Percentiles rank a stretch among this genome's conserved stretches.
Conservation (phyloP, 1,140 invertebrate species). For the Aricia agestis region DNA sequence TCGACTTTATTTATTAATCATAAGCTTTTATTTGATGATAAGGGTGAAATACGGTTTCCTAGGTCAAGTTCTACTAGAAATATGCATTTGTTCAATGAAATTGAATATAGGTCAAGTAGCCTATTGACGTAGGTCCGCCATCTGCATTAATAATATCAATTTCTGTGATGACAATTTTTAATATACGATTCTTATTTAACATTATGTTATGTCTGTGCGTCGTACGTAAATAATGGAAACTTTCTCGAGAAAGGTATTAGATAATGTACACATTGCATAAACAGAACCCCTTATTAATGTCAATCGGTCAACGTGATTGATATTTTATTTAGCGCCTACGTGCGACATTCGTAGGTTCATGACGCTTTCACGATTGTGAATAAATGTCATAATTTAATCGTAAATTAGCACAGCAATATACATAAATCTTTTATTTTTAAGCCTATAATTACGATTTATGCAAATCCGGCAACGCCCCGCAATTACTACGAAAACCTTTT, state of each 20-base stretch:
- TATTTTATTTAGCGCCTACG: slow-evolving; percentile 4
- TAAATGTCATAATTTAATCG: neutral
- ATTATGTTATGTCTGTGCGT: too few species aligned
- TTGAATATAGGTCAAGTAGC: too few species aligned
- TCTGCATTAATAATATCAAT: too few species aligned
- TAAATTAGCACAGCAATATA: neutral
- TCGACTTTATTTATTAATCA: too few species aligned
- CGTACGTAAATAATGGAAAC: neutral
- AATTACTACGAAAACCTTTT: neutral
- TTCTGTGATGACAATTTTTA: too few species aligned
- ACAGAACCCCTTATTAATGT: slow-evolving; percentile 15
- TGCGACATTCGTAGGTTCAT: neutral
- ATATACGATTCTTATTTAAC: neutral
- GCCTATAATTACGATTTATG: neutral
- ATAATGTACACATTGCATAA: slow-evolving; percentile 1
- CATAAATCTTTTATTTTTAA: neutral
- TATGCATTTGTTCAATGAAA: too few species aligned
- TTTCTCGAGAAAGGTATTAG: slow-evolving; percentile 1
- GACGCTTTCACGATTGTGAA: neutral
- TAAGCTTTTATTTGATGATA: too few species aligned
- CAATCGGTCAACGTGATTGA: slow-evolving; percentile 14
- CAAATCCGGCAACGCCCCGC: neutral
- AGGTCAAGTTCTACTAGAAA: too few species aligned
- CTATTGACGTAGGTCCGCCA: too few species aligned
- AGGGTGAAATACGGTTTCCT: too few species aligned